Conservation (phyloP, 2,888 invertebrate genomes). For the Bimastos eiseni region DNA sequence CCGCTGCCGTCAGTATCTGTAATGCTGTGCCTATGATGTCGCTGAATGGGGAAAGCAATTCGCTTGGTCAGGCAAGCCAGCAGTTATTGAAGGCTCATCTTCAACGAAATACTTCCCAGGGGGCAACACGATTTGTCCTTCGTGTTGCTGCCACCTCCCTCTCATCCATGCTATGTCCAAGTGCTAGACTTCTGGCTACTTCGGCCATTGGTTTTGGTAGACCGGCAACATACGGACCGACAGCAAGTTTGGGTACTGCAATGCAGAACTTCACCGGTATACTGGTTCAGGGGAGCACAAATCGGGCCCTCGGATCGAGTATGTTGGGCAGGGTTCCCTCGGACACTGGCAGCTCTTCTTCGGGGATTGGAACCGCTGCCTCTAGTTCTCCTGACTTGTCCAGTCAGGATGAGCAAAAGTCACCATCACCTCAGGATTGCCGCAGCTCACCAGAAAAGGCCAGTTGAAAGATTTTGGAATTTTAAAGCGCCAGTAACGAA, state of each 20-base stretch:
- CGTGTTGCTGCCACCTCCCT: slow-evolving; percentile 10
- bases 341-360: slow-evolving; percentile 5
- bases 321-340: background rate
- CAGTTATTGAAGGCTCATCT: slow-evolving; percentile 8
- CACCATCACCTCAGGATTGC: background rate
- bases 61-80: background rate
- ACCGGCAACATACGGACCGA: background rate
- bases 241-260: background rate
- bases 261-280: slow-evolving; percentile 13
- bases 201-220: background rate
- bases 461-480: background rate
- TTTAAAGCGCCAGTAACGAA: background rate
- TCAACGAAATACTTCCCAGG: background rate
- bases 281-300: background rate
- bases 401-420: background rate
- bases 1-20: background rate
- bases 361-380: background rate
- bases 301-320: background rate
- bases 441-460: background rate
- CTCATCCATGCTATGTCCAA: background rate
- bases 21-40: background rate
- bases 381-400: background rate
- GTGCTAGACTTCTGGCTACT: slow-evolving; percentile 1
- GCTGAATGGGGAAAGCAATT: background rate
- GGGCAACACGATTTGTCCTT: background rate